Evolutionary conservation across 2,797 vertebrate species (phyloP), one percentile per base, ranked within the genome.

Genomic region (Limnodromus scolopaceus): DNA sequence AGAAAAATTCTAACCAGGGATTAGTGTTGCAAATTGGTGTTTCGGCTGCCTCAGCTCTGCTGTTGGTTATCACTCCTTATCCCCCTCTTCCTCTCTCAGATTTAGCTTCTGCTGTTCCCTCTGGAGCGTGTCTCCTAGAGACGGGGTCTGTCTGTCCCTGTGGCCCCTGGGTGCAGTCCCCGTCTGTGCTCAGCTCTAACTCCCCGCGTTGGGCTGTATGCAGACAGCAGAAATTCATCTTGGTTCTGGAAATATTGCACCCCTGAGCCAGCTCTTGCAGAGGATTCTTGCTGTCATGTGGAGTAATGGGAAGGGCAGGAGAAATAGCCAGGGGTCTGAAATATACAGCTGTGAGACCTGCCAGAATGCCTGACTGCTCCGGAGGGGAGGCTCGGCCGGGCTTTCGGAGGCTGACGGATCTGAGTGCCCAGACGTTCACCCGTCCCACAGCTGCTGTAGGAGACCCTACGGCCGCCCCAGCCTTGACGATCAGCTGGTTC

Each of bases 401-500:
- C 54, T 87, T 38, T 77, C 38, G 23, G 0, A 5, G 60, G 10
- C 83, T 84, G 74, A 36, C 17, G 77, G 49, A 49, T 84, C 53
- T 0, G 0, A n/a, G 32, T 55, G 76, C 25, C 72, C 80, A 79
- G 80, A 63, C n/a, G 19, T 25, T 84, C 48, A 51, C 23, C 49
- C 58, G 16, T 78, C 65, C 57, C 66, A 48, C 51, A 54, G 51
- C 63, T 66, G 38, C 87, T 38, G 61, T 38, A 88, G 87, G 84
- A 88, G 9, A 81, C 90, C 79, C 63, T 54, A 16, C 0, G 3
- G 34, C 60, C 25, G 16, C 84, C 34, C 5, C 17, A 77, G 72
- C 41, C 34, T 57, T 41, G 74, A 63, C 34, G 46, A 45, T 82
- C 90, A 92, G 86, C 86, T 96, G 96, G 45, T 48, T 70, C 79